Percentiles rank a stretch among this genome's conserved stretches.
Conservation (phyloP, 30 jellyfish, hydroid and myxozoan genomes). For the Haliclystus octoradiatus region DNA sequence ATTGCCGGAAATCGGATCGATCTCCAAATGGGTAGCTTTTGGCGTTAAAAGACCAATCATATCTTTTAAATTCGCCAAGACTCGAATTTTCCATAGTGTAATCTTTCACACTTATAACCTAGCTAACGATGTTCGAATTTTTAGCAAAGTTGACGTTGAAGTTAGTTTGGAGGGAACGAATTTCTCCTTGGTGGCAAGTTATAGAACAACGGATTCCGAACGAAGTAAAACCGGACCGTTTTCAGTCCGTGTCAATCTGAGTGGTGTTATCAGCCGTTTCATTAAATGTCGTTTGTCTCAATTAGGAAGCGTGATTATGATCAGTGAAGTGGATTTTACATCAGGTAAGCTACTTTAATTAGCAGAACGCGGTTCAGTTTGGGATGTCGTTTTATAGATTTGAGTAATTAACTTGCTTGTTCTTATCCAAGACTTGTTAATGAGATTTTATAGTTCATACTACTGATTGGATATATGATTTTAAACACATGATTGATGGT, state of each 20-base stretch:
- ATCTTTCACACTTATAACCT: slow-evolving; percentile 44
- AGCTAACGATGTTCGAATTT: slow-evolving; percentile 41
- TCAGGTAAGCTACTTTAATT: slow-evolving; percentile 69
- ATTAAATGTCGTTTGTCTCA: slow-evolving; percentile 34
- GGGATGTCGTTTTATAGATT: background rate
- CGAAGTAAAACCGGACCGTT: slow-evolving; percentile 47
- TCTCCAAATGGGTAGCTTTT: slow-evolving; percentile 67
- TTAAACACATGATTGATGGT: too few species aligned
- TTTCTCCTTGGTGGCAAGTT: slow-evolving; percentile 23
- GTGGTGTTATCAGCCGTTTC: slow-evolving; percentile 28
- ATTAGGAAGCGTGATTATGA: slow-evolving; percentile 37
- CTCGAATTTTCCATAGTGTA: slow-evolving; percentile 35
- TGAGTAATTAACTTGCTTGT: too few species aligned
- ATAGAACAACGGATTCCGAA: slow-evolving; percentile 46
- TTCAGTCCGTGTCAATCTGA: slow-evolving; percentile 22
- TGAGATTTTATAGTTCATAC: too few species aligned
- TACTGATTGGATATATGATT: too few species aligned
- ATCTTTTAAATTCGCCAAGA: slow-evolving; percentile 31
- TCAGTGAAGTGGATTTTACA: slow-evolving; percentile 69
- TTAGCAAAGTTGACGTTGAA: slow-evolving; percentile 32
- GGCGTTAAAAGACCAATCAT: slow-evolving; percentile 19
- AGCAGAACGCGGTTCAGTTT: background rate
- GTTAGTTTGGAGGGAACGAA: slow-evolving; percentile 43
- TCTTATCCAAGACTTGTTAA: too few species aligned
- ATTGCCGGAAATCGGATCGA: background rate